A percentile compares a stretch with the other conserved stretches of the same genome.
phyloP scores from a whole-genome alignment of 2,113 vertebrate genomes.

The Morone saxatilis region DNA sequence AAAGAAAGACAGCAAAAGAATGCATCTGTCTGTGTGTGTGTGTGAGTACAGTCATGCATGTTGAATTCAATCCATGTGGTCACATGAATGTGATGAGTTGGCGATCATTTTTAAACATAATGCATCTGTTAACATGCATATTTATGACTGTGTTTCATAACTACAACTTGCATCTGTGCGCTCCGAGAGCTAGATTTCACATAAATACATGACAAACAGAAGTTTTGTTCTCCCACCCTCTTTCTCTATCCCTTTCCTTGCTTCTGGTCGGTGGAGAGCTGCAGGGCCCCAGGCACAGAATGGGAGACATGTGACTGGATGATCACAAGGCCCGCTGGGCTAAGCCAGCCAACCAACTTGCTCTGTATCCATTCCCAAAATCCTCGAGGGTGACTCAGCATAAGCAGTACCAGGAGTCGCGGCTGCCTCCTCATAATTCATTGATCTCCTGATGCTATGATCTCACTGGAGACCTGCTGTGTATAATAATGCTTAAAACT shows the following conservation, averaged over 20 bases:
- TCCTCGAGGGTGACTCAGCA: slow-evolving; percentile 64
- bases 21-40: slow-evolving; percentile 10
- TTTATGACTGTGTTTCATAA: slow-evolving; percentile 15
- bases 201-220: slow-evolving; percentile 28
- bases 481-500: slow-evolving; percentile 28
- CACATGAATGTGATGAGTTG: slow-evolving; percentile 53
- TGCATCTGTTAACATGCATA: slow-evolving; percentile 43
- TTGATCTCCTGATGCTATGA: slow-evolving; percentile 48
- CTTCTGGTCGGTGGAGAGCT: slow-evolving; percentile 37
- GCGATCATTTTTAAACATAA: slow-evolving; percentile 24
- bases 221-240: slow-evolving; percentile 6
- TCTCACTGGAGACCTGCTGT: slow-evolving; percentile 48
- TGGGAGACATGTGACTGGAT: slow-evolving; percentile 76
- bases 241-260: background rate
- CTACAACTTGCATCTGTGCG: slow-evolving; percentile 12
- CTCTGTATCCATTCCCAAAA: slow-evolving; percentile 47
- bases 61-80: slow-evolving; percentile 54
- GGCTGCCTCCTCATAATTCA: slow-evolving; percentile 35
- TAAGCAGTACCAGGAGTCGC: slow-evolving; percentile 49
- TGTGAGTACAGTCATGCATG: slow-evolving; percentile 50
- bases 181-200: background rate
- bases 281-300: slow-evolving; percentile 51
- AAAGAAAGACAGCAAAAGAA: slow-evolving; percentile 14
- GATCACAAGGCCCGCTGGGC: slow-evolving; percentile 69
- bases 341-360: slow-evolving; percentile 43